These are phyloP conservation scores for Vultur gryphus DNA, from an alignment of 2,797 vertebrate genomes.

Conservation along the genomic window DNA sequence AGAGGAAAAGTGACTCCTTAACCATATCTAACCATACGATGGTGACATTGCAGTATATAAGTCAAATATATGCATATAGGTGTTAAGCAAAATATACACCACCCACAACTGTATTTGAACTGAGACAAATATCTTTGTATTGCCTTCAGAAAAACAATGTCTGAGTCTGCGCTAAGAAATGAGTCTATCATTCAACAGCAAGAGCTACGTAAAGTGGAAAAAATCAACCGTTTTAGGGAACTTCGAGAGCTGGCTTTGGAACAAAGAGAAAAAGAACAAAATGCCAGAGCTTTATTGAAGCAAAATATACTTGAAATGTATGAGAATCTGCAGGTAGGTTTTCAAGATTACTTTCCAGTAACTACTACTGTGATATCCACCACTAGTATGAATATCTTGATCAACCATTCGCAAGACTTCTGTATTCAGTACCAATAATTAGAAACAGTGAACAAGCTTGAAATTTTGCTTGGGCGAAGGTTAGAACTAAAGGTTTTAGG, in stretches of 20 bases:
- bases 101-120: not conserved
- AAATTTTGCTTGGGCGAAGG: not conserved
- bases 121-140: not conserved
- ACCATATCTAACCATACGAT: not conserved
- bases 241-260: constrained; percentile 73
- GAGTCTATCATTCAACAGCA: constrained; percentile 71
- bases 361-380: not conserved
- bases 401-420: not conserved
- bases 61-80: not conserved
- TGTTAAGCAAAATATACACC: not conserved
- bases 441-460: not conserved
- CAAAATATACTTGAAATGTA: constrained; percentile 75
- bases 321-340: constrained; percentile 80
- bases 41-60: not conserved
- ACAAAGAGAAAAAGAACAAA: constrained; percentile 69
- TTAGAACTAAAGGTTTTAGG: not conserved
- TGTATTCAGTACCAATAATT: not conserved
- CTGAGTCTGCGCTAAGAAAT: constrained; percentile 70
- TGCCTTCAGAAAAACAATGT: constrained; percentile 69
- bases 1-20: not conserved
- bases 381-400: not conserved
- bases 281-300: constrained; percentile 71
- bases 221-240: constrained; percentile 81
- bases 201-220: constrained; percentile 73
- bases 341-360: not conserved